Percentiles rank a stretch among this genome's conserved stretches.
Evolutionary conservation across 2,797 vertebrate genomes (phyloP).

Genomic region (Propithecus perrieri): DNA sequence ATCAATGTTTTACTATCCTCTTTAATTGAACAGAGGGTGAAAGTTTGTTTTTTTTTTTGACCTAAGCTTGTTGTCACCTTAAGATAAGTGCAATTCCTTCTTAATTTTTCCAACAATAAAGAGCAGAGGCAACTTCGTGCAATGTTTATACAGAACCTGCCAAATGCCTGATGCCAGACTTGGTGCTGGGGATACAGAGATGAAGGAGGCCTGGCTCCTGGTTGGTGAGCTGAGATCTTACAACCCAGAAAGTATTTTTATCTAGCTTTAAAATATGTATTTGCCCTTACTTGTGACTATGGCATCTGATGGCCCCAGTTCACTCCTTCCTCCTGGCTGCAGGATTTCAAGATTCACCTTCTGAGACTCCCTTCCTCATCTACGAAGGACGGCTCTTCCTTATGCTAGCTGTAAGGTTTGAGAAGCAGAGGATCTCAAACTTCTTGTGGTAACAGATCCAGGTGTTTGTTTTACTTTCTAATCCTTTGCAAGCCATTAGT

Average conservation of each 20-base stretch:
- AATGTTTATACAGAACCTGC: not conserved
- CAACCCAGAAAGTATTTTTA: not conserved
- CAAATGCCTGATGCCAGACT: not conserved
- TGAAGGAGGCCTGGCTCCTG: not conserved
- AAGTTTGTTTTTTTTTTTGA: not conserved
- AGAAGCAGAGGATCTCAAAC: not conserved
- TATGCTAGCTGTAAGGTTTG: not conserved
- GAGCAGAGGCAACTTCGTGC: not conserved
- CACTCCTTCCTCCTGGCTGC: accelerated
- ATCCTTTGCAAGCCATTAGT: not conserved
- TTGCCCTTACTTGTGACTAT: not conserved
- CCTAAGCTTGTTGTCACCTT: not conserved
- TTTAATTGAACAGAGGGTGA: not conserved
- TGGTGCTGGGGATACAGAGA: not conserved
- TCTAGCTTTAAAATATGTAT: not conserved
- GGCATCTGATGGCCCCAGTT: not conserved
- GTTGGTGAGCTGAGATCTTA: not conserved
- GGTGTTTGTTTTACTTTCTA: not conserved
- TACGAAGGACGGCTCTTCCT: not conserved
- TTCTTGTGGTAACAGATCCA: not conserved
- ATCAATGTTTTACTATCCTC: not conserved
- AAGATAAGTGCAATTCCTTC: not conserved
- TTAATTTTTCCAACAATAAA: not conserved
- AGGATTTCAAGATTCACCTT: not conserved
- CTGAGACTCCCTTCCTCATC: not conserved